phyloP scores from a whole-genome alignment of 1,140 invertebrate species.

The Nephila pilipes region DNA sequence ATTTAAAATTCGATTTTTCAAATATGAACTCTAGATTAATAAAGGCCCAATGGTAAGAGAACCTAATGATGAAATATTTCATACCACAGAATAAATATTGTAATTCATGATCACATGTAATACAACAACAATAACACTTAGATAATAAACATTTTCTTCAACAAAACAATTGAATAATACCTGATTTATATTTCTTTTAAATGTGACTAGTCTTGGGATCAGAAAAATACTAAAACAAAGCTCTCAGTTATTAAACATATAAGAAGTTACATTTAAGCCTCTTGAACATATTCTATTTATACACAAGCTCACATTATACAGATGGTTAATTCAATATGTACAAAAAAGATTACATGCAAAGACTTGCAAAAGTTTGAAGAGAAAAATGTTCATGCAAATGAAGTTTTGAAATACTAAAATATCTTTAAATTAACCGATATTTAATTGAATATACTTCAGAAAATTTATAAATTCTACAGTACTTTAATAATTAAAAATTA shows the following conservation, averaged over 20 bases:
- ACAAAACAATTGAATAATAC: slow-evolving; percentile 9
- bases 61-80: neutral
- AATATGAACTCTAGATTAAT: neutral
- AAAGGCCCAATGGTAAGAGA: neutral
- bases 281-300: neutral
- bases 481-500: neutral
- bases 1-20: neutral
- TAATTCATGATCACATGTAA: neutral
- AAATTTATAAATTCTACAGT: neutral
- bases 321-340: neutral
- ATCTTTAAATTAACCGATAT: neutral
- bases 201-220: neutral
- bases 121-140: neutral
- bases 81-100: neutral
- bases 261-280: neutral
- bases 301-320: neutral
- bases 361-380: neutral
- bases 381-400: neutral
- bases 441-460: neutral
- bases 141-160: neutral
- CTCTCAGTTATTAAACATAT: neutral
- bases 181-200: neutral
- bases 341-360: too few species aligned
- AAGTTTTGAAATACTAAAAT: neutral
- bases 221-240: slow-evolving; percentile 22